Conservation (phyloP, 2,113 vertebrate genomes). For the Oreochromis aureus region DNA sequence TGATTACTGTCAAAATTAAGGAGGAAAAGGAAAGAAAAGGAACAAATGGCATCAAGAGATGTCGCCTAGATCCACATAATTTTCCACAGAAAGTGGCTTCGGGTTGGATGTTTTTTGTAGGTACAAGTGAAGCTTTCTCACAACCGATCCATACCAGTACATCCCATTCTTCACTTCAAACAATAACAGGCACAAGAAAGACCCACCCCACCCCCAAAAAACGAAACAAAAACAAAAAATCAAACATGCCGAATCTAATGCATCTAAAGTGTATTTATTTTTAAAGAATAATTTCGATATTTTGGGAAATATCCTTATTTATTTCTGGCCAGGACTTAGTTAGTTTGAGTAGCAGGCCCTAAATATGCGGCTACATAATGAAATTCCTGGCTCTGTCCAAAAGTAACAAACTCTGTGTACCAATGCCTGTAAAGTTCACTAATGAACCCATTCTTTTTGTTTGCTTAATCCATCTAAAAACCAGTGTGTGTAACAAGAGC, state of each 20-base stretch:
- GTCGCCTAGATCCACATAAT: not conserved
- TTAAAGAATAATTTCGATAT: not conserved
- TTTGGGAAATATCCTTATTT: not conserved
- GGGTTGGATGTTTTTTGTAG: slow-evolving; percentile 1
- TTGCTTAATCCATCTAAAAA: not conserved
- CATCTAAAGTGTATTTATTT: not conserved
- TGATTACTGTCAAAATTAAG: slow-evolving; percentile 12
- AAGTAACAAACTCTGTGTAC: not conserved
- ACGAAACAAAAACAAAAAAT: not conserved
- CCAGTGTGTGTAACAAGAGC: not conserved
- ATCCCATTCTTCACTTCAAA: not conserved
- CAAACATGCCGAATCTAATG: not conserved
- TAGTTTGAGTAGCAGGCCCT: not conserved
- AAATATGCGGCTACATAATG: not conserved
- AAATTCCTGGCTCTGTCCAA: not conserved
- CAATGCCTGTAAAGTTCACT: not conserved
- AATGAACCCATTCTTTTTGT: not conserved
- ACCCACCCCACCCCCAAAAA: too few relatives aligned
- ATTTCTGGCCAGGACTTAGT: not conserved
- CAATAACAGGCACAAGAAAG: not conserved
- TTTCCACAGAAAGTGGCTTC: not conserved
- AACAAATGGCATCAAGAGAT: not conserved
- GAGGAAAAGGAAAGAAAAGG: not conserved
- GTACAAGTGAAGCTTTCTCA: not conserved
- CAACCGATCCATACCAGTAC: not conserved